Evolutionary conservation across 1,140 invertebrate genomes (phyloP), one percentile per base, ranked within the genome.

Genomic region (Penaeus japonicus): DNA sequence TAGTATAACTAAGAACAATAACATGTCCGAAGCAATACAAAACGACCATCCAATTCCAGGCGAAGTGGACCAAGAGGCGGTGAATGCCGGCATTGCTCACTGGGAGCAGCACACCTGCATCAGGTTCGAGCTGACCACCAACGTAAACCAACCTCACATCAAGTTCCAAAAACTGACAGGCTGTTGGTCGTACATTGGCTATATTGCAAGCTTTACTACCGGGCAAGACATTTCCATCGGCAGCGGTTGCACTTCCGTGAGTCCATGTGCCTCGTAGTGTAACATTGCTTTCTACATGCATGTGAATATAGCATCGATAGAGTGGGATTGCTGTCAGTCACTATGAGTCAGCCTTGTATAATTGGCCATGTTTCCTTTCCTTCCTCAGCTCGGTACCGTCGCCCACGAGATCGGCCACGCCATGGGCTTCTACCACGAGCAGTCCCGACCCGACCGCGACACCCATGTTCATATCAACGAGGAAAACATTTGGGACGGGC

Each of bases 371-470:
- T 18, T 59, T 1, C 24, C 4, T 73, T 59, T 22, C 59, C 24
- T 35, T 54, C 10, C 15, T 0, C 80, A 90, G 89, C n/a, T 91
- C 47, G 92, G 92, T 20, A 92, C 92, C 57, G 91, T 92, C 1
- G 90, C 92, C 12, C 92, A 93, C 87, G 92, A 93, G 84, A 89
- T 93, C 57, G 92, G 91, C 4, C 93, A 93, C 89, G 91, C 92
- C 32, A 83, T 93, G 15, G 93, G 93, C 3, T 93, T 93, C 87
- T 92, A 91, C 87, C 93, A 93, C 87, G 92, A 93, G 85, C 93
- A 93, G 91, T 92, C 92, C 54, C 90, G 93, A 1, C 92, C 92
- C 0, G 93, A 93, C 81, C 78, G 93, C 12, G 92, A 93, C 86
- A 85, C 91, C 3, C 92, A 91, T 89, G 92, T 93, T 12, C 88